Evolutionary conservation across 2,113 vertebrate genomes (phyloP).

Genomic region (Apus apus): DNA sequence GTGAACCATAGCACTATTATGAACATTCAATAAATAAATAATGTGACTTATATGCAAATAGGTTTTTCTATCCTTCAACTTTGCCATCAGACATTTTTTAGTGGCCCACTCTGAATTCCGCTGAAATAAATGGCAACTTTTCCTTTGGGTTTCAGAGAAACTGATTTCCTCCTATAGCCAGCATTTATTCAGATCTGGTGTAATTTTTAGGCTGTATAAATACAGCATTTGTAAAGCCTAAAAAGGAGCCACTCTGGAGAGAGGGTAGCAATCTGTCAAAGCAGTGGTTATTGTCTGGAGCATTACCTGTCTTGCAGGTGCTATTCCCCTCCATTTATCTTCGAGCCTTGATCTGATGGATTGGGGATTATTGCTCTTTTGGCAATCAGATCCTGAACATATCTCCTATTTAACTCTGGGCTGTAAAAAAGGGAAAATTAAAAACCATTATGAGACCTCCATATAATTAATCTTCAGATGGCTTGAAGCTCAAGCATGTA

Average conservation of each 20-base stretch:
- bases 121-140: neutral
- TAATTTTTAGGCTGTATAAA: slow-evolving; percentile 28
- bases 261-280: slow-evolving; percentile 68
- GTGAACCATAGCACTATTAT: slow-evolving; percentile 65
- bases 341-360: slow-evolving; percentile 75
- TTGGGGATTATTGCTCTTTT: slow-evolving; percentile 79
- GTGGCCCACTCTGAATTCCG: slow-evolving; percentile 27
- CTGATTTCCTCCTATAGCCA: neutral
- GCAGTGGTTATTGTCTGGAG: slow-evolving; percentile 51
- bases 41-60: slow-evolving; percentile 69
- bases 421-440: slow-evolving; percentile 73
- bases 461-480: slow-evolving; percentile 80
- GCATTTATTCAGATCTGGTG: slow-evolving; percentile 16
- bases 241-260: slow-evolving; percentile 23
- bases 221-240: slow-evolving; percentile 22
- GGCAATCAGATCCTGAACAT: slow-evolving; percentile 80
- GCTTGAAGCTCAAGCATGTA: slow-evolving; percentile 72
- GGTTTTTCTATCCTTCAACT: slow-evolving; percentile 64
- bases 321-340: slow-evolving; percentile 78
- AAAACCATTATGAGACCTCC: slow-evolving; percentile 73
- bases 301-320: slow-evolving; percentile 83
- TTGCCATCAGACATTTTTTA: slow-evolving; percentile 34
- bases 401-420: slow-evolving; percentile 80
- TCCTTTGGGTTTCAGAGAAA: slow-evolving; percentile 5
- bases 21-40: slow-evolving; percentile 78